Percentiles rank a stretch among this genome's conserved stretches.
Evolutionary conservation across 2,113 vertebrate genomes (phyloP).

Genomic region (Emydura subglobosa): DNA sequence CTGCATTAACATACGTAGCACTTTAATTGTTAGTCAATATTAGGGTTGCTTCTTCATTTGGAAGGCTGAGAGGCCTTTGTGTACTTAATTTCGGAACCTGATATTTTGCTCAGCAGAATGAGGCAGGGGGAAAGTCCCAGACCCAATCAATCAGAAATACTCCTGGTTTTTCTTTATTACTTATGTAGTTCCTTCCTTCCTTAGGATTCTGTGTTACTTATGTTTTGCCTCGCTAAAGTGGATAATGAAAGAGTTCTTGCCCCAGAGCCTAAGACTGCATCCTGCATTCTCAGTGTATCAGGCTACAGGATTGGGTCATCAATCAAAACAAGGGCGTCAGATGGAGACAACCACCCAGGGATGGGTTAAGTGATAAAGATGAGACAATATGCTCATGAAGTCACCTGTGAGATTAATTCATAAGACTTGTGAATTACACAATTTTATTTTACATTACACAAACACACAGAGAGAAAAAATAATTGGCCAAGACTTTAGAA

Average conservation of each 20-base stretch:
- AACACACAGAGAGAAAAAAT: not conserved
- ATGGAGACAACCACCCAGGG: not conserved
- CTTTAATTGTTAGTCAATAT: not conserved
- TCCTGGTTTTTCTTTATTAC: fast-evolving
- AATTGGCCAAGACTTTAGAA: not conserved
- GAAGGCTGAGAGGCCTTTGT: not conserved
- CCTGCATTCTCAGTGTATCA: conserved; percentile 14
- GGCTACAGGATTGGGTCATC: conserved; percentile 1
- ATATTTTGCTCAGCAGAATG: not conserved
- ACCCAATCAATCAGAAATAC: not conserved
- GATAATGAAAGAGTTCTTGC: not conserved
- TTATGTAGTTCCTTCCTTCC: not conserved
- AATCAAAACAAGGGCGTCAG: not conserved
- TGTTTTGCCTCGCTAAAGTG: not conserved
- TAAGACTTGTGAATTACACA: not conserved
- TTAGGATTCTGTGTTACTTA: not conserved
- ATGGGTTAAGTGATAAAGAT: no score
- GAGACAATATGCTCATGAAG: not conserved
- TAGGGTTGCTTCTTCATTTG: not conserved
- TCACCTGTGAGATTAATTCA: conserved; percentile 20
- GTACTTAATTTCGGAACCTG: not conserved
- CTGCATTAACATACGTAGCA: not conserved
- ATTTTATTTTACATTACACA: not conserved
- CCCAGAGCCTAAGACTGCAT: not conserved
- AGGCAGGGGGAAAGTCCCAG: not conserved